Evolutionary conservation across 2,888 invertebrate genomes (phyloP), one percentile per base, ranked within the genome.

Genomic region (Prenolepis imparis): DNA sequence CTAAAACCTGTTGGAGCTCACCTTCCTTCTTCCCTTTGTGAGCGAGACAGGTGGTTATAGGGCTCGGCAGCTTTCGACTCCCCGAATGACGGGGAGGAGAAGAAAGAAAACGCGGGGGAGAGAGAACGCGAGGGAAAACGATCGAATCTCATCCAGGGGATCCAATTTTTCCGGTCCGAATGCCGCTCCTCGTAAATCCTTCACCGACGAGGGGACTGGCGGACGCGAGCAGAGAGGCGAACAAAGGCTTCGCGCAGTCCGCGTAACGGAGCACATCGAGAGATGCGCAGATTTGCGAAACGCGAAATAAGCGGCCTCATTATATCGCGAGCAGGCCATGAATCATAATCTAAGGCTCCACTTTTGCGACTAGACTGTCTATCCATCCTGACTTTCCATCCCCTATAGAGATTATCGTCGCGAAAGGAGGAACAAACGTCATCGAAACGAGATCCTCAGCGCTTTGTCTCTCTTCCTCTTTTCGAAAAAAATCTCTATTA

Each of bases 31-130:
- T 85, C 80, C 80, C 82, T 88, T 87, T 86, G 67, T 63, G 81
- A 87, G 78, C 44, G 81, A 81, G 84, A 73, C 89, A 89, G 88
- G 89, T 89, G 86, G 82, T 81, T 80, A 44, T 21, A 87, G 83
- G 75, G 82, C 52, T 63, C 78, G 64, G 52, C 77, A 66, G 75
- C 82, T 85, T 87, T 88, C 86, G 64, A 84, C 66, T 78, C 41
- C 28, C 32, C 41, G 73, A 64, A 36, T n/a, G 67, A 44, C 52
- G 67, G 85, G 66, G 64, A 64, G 77, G 72, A 77, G 77, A 80
- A 55, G 78, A 72, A 57, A 12, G 70, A 32, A 52, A 78, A 85
- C 73, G 32, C 70, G 36, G 64, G 64, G 82, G 36, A n/a, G 82
- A 77, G 36, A n/a, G 80, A 77, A 44, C 70, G 55, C 48, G 5